Evolutionary conservation across 2,888 invertebrate species (phyloP).

Genomic region (Pasiphila rectangulata): DNA sequence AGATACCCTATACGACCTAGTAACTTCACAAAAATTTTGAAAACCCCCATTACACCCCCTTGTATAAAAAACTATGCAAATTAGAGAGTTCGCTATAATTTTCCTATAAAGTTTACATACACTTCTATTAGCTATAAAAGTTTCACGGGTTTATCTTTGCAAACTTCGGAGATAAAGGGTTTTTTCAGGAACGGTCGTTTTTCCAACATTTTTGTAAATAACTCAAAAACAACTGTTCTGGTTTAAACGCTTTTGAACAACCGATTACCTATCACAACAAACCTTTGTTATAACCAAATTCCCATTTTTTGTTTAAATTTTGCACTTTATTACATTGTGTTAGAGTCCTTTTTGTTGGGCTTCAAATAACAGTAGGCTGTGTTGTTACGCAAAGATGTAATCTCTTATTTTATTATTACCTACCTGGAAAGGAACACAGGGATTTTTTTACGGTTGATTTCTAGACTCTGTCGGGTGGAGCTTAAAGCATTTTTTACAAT

Average conservation of each 20-base stretch:
- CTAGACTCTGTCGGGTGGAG: not conserved
- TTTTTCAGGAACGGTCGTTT: no score
- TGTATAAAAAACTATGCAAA: no score
- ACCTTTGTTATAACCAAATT: slow-evolving; percentile 59
- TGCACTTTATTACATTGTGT: slow-evolving; percentile 27
- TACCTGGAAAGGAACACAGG: slow-evolving; percentile 60
- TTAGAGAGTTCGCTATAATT: no score
- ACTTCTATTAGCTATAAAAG: no score
- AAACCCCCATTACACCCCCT: no score
- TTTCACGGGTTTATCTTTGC: no score
- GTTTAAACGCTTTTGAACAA: slow-evolving; percentile 61
- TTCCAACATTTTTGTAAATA: no score
- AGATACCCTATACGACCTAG: no score
- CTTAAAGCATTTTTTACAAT: slow-evolving; percentile 33
- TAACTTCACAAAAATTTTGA: no score
- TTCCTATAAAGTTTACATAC: no score
- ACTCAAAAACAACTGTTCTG: slow-evolving; percentile 44
- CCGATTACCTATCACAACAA: slow-evolving; percentile 68
- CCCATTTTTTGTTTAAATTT: slow-evolving; percentile 30
- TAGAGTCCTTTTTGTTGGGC: slow-evolving; percentile 42
- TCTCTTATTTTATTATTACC: slow-evolving; percentile 77
- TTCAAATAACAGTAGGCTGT: slow-evolving; percentile 68
- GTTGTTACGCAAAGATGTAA: slow-evolving; percentile 77
- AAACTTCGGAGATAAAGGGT: no score
- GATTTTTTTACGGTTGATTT: slow-evolving; percentile 20